Conservation (phyloP, 2,797 vertebrate species). For the Brachymystax lenok region DNA sequence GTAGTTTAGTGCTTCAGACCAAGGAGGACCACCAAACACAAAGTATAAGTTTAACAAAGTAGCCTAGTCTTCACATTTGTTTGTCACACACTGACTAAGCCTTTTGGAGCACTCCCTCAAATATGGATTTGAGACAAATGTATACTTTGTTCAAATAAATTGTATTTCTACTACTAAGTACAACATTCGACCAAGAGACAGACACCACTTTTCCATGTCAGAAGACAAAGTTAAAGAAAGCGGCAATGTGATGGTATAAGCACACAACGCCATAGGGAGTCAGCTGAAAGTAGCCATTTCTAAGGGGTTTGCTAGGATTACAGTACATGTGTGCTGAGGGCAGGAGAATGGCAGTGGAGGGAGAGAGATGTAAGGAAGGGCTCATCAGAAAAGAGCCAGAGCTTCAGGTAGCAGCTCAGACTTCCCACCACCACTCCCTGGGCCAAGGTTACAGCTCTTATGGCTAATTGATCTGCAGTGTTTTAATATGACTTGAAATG, state of each 20-base stretch:
- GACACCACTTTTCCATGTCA: neutral
- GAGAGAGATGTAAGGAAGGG: neutral
- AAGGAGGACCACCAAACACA: constrained; percentile 54
- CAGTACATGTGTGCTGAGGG: neutral
- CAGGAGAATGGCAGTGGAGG: neutral
- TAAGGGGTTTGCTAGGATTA: neutral
- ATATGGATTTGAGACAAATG: neutral
- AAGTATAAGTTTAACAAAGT: constrained; percentile 66
- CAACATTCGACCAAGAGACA: neutral
- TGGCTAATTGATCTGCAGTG: constrained; percentile 38
- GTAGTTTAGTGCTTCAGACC: constrained; percentile 57
- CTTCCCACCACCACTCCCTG: neutral
- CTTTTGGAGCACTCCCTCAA: neutral
- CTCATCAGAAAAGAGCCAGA: constrained; percentile 1
- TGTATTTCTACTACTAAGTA: neutral
- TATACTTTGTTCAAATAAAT: constrained; percentile 1
- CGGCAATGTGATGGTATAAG: neutral
- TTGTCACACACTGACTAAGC: constrained; percentile 38
- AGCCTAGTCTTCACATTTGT: constrained; percentile 51
- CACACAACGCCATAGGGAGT: neutral
- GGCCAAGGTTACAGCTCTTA: constrained; percentile 36
- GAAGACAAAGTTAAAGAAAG: neutral
- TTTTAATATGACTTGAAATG: constrained; percentile 35
- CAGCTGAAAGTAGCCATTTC: neutral
- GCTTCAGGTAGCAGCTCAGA: neutral